These are phyloP conservation scores for roundworm (Caenorhabditis elegans) DNA, from an alignment of 1,140 invertebrate genomes.

Conservation along the genomic window WBcel235 BX284606.5:12407501-12408000, in stretches of 20 bases:
- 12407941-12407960: not conserved
- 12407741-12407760: no score
- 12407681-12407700: not conserved
- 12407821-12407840: not conserved
- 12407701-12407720: not conserved
- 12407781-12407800: no score
- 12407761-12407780: no score
- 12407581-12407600: slow-evolving; percentile 31
- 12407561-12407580: slow-evolving; percentile 32
- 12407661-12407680: not conserved
- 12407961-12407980: no score
- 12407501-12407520: slow-evolving; percentile 18
- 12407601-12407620: slow-evolving; percentile 20
- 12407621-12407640: slow-evolving; percentile 8
- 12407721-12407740: no score
- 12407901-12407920: not conserved
- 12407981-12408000: no score
- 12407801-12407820: no score
- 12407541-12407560: slow-evolving; percentile 28
- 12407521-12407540: slow-evolving; percentile 11
- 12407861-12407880: slow-evolving; percentile 26
- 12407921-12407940: not conserved
- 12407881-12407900: slow-evolving; percentile 8
- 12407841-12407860: not conserved
- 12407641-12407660: slow-evolving; percentile 6